Evolutionary conservation across 2,888 invertebrate species (phyloP), one percentile per base, ranked within the genome.

Genomic region (Meteorus colon): DNA sequence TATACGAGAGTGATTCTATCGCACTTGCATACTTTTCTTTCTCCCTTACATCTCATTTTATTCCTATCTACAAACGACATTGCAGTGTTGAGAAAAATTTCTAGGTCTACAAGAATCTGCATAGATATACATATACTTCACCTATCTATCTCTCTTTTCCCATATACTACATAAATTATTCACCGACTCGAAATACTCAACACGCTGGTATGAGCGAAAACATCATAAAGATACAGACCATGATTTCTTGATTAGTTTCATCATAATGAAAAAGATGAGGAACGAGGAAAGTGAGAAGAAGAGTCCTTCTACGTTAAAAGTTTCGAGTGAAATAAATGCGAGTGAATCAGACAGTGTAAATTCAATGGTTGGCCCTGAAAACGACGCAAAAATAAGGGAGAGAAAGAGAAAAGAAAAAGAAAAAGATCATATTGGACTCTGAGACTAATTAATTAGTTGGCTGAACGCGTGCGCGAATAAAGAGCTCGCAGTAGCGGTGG

Each of bases 371-470:
- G 59, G 45, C 37, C 12, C 6, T 4, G 19, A 66, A 60, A 70
- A 27, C 24, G 27, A 4, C 14, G 41, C 19, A 55, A 12, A n/a
- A 63, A 62, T 66, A 19, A 66, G 19, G 19, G 14, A 10, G 4
- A 4, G 16, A 45, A 41, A 48, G 19, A 45, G 27, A 48, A 16
- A 16, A 48, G 37, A 34, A 48, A 16, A 16, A 48, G 37, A 34
- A n/a, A 41, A 48, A 72, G 12, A 12, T 24, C 16, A 62, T 72
- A 65, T 65, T 19, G 37, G 24, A 6, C 24, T 37, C 63, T 27
- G 48, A 24, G 45, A 62, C 63, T 63, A 72, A 72, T 72, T 72
- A 72, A 72, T 72, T 72, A 72, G 63, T 29, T 41, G 55, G 69
- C 34, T 55, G 34, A 59, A 69, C 69, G 55, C 55, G 51, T 59